Percentiles rank a stretch among this genome's conserved stretches.
Evolutionary conservation across 2,797 vertebrate genomes (phyloP).

Genomic region (Ceyx erithaca): DNA sequence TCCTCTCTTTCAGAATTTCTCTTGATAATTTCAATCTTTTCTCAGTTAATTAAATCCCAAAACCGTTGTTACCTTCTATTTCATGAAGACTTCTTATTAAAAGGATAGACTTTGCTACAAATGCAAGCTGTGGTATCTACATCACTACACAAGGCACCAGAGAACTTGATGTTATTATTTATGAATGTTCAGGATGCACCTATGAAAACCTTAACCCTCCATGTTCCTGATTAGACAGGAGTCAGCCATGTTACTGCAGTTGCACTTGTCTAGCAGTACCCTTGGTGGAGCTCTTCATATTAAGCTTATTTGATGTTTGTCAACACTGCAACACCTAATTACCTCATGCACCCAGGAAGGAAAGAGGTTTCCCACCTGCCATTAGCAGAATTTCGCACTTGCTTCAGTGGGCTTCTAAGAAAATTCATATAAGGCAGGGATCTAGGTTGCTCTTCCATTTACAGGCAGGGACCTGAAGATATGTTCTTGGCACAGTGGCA

Average conservation of each 20-base stretch:
- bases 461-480: neutral
- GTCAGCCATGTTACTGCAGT: neutral
- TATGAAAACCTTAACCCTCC: neutral
- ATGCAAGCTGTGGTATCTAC: accelerated
- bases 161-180: neutral
- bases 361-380: neutral
- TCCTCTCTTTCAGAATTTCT: neutral
- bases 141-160: neutral
- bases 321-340: neutral
- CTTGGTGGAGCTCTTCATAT: neutral
- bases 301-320: neutral
- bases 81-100: neutral
- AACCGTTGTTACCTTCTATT: neutral
- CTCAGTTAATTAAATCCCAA: neutral
- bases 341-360: neutral
- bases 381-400: neutral
- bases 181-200: neutral
- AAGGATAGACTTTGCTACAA: neutral
- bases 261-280: neutral
- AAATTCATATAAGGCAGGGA: neutral
- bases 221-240: neutral
- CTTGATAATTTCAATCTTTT: neutral
- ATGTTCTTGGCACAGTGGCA: neutral
- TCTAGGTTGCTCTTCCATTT: neutral
- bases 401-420: neutral